phyloP scores from a whole-genome alignment of 2,113 vertebrate genomes.

The Gymnorhina tibicen region DNA sequence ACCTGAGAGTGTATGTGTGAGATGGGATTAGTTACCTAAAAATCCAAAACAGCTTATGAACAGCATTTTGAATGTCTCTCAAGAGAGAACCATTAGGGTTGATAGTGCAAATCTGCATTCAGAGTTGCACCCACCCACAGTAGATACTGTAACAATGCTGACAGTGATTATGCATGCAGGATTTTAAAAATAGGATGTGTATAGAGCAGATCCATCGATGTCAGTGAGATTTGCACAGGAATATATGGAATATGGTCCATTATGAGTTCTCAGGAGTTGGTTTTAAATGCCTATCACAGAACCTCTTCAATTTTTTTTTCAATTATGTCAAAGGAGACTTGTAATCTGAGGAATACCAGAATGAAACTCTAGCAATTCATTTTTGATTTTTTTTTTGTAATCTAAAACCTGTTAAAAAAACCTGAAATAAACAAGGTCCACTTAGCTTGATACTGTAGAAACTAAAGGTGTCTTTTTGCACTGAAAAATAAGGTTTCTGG shows the following conservation, averaged over 20 bases:
- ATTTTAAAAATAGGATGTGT: constrained; percentile 1
- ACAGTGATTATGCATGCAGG: not conserved
- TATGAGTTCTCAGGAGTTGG: not conserved
- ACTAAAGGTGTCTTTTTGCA: not conserved
- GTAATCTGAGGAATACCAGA: not conserved
- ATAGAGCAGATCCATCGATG: not conserved
- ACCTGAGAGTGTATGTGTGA: not conserved
- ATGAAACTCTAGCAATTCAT: not conserved
- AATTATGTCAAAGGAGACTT: not conserved
- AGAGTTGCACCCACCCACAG: not conserved
- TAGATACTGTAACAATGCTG: not conserved
- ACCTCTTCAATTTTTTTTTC: not conserved
- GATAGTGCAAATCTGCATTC: constrained; percentile 1
- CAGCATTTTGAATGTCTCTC: constrained; percentile 12
- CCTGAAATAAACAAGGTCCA: not conserved
- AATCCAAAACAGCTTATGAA: constrained; percentile 24
- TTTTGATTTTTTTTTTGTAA: not conserved
- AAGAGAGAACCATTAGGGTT: not conserved
- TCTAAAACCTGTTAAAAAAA: not conserved
- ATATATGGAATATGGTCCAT: not conserved
- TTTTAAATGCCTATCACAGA: not conserved
- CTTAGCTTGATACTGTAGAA: not conserved
- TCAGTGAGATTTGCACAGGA: not conserved
- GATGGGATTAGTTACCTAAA: constrained; percentile 17
- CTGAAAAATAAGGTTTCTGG: not conserved